Evolutionary conservation across 2,113 vertebrate species (phyloP), one percentile per base, ranked within the genome.

Genomic region (Desmodus rotundus): DNA sequence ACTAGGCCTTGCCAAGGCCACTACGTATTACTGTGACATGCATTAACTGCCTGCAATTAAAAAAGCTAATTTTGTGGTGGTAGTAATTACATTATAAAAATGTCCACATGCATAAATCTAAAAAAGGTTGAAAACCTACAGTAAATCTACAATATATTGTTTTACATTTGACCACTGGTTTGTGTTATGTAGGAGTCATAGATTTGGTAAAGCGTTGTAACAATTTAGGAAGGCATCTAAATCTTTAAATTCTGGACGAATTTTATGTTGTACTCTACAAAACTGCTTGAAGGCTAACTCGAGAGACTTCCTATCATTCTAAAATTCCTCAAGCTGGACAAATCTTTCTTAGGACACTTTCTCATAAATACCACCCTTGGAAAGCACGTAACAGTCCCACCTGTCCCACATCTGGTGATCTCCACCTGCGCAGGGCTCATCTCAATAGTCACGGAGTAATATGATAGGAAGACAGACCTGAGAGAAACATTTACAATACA

Each of bases 391-490:
- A 1, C 26, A 0, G 94, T 96, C 95, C 96, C 95, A 89, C 93
- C 76, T 90, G 88, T 65, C 98, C 91, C 96, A 43, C 86, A 94
- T 92, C 95, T 95, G 92, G 91, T 93, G 98, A 97, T 98, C 94
- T 63, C 83, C 97, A 97, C 95, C 93, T 97, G 95, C 94, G 96
- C 33, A 97, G 94, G 93, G 97, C 98, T 97, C 97, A 98, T 95
- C 96, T 58, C 97, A 94, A 95, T 93, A 96, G 96, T 98, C 97
- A 96, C 83, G 96, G 97, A 98, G 98, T 96, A 99, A 98, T 98
- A 98, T 98, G 98, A 99, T 98, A 99, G 99, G 99, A 99, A 99
- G 99, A 99, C 99, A 96, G 99, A 99, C 99, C 97, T 99, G 97
- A 99, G 99, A 99, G 99, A 99, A 99, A 99, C 99, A 98, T 99